Evolutionary conservation across 2,113 vertebrate genomes (phyloP).

Genomic region (Perca flavescens): DNA sequence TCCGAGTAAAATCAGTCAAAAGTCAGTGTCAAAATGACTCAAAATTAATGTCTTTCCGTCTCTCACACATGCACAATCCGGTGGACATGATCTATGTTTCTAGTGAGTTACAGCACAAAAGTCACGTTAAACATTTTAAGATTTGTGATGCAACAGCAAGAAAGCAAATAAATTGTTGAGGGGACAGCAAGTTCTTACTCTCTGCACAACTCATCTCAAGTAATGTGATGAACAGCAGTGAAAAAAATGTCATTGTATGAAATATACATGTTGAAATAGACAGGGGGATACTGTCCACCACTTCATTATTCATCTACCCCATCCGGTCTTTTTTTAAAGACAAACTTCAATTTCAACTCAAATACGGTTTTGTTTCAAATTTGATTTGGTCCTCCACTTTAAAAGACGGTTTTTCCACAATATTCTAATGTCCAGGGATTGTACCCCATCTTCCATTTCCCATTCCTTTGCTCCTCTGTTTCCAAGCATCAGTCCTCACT

Average conservation of each 20-base stretch:
- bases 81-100: slow-evolving; percentile 20
- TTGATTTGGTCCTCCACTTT: background rate
- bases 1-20: slow-evolving; percentile 6
- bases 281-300: background rate
- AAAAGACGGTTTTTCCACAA: slow-evolving; percentile 9
- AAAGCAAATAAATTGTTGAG: slow-evolving; percentile 62
- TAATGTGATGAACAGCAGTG: slow-evolving; percentile 12
- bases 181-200: slow-evolving; percentile 6
- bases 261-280: slow-evolving; percentile 39
- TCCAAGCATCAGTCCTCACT: slow-evolving; percentile 10
- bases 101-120: slow-evolving; percentile 42
- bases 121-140: slow-evolving; percentile 52
- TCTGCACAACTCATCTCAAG: slow-evolving; percentile 14
- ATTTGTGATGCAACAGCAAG: slow-evolving; percentile 66
- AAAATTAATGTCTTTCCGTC: background rate
- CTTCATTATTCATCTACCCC: background rate
- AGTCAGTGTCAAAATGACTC: slow-evolving; percentile 15
- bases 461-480: slow-evolving; percentile 14
- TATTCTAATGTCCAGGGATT: background rate
- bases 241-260: background rate
- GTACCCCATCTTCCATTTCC: background rate
- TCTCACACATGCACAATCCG: background rate
- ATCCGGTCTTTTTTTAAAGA: background rate
- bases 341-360: background rate
- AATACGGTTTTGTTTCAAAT: slow-evolving; percentile 10